Evolutionary conservation across 2,113 vertebrate species (phyloP).

Genomic region (Zeus faber): DNA sequence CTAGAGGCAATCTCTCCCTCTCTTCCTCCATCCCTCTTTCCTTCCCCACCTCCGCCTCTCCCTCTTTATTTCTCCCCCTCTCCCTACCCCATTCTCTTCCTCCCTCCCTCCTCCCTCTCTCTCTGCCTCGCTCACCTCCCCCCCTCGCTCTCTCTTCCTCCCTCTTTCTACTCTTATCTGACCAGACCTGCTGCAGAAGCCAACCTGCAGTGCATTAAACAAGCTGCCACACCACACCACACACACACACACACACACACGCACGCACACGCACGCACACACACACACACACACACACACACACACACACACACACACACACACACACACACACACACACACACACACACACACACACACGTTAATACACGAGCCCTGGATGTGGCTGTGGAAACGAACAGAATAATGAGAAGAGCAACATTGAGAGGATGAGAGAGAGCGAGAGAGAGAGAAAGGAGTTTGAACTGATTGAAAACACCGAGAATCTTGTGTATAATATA

Average conservation of each 20-base stretch:
- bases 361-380: no score
- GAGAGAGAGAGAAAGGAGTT: no score
- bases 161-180: constrained; percentile 70
- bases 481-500: no score
- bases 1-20: constrained; percentile 48
- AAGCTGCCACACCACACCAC: constrained; percentile 46
- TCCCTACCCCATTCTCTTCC: neutral
- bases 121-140: neutral
- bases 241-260: constrained; percentile 13
- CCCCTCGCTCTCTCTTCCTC: constrained; percentile 32
- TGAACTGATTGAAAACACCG: no score
- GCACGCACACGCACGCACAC: constrained; percentile 40
- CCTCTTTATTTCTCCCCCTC: neutral
- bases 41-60: neutral
- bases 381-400: no score
- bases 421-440: no score
- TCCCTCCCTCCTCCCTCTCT: neutral
- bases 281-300: constrained; percentile 18
- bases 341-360: constrained; percentile 24
- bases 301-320: constrained; percentile 17
- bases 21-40: constrained; percentile 22
- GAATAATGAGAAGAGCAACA: no score
- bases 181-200: constrained; percentile 74
- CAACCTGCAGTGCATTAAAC: constrained; percentile 76
- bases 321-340: constrained; percentile 18